Evolutionary conservation across 2,113 vertebrate species (phyloP), one percentile per base, ranked within the genome.

Genomic region (Zapornia atra): DNA sequence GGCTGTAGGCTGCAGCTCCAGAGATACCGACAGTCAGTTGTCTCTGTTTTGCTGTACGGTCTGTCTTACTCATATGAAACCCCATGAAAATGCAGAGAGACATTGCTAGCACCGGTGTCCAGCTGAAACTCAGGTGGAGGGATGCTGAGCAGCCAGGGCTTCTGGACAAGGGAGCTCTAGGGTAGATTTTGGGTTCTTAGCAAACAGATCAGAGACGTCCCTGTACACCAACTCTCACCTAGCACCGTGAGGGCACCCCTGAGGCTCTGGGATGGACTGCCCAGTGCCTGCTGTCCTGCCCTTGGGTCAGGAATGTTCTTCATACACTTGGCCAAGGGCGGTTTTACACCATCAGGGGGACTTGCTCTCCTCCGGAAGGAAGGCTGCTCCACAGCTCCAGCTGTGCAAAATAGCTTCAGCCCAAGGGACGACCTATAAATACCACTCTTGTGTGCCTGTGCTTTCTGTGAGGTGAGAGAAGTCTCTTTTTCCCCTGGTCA

Each of bases 61-160:
- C 22, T 46, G 84, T 88, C 44, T 15, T 50, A 63, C 19, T 69
- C 40, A 53, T 26, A 61, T 50, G 34, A 69, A 69, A 70, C 51
- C 29, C 40, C 24, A 15, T 22, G 3, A 8, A 11, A 68, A 3
- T 7, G 18, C 17, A 14, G 26, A 56, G 60, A 85, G 29, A n/a
- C 2, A 22, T 53, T 0, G 0, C 33, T 20, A 63, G 20, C 9
- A 10, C 60, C 48, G 15, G 19, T 17, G 26, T 20, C 38, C 38
- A 71, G 20, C 40, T 82, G 18, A 40, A 90, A 78, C 5, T 65
- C 51, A 53, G 1, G 10, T 53, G 48, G 31, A 60, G 25, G 36
- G 11, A 42, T 4, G 4, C 25, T 54, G 38, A 48, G 51, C n/a
- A 70, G 15, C n/a, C 21, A 53, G 11, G 56, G 12, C 20, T 82